A percentile compares a stretch with the other conserved stretches of the same genome.
phyloP scores from a whole-genome alignment of 2,113 vertebrate genomes.

The Penelope pileata region DNA sequence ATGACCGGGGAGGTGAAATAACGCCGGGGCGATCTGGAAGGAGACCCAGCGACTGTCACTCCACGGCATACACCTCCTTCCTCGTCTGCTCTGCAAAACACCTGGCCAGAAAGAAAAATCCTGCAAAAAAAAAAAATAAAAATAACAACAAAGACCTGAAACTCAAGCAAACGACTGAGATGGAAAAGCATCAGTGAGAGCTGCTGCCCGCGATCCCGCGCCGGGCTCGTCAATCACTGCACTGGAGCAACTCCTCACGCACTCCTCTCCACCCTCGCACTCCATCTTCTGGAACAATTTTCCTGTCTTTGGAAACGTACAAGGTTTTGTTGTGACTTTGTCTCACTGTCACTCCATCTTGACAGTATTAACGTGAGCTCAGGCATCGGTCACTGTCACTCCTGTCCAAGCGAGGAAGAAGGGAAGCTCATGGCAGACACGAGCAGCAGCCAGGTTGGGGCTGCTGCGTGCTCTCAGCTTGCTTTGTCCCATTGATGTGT shows the following conservation, averaged over 20 bases:
- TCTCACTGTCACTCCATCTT: not conserved
- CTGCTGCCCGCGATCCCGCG: not conserved
- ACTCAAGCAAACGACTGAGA: not conserved
- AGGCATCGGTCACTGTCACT: not conserved
- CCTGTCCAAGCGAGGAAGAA: not conserved
- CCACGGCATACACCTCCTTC: constrained; percentile 19
- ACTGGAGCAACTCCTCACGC: not conserved
- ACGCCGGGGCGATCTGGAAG: not conserved
- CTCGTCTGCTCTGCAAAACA: constrained; percentile 35
- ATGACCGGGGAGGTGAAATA: constrained; percentile 50
- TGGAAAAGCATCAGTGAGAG: constrained; percentile 20
- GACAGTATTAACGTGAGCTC: not conserved
- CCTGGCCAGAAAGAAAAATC: constrained; percentile 41
- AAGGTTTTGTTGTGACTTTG: not conserved
- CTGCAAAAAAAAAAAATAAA: constrained; percentile 18
- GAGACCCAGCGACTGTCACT: not conserved
- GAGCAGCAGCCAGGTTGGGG: not conserved
- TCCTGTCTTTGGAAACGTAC: constrained; percentile 40
- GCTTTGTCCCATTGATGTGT: not conserved
- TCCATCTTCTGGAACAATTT: constrained; percentile 14
- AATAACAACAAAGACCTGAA: constrained; percentile 20
- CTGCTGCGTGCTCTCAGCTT: not conserved
- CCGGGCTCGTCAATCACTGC: not conserved
- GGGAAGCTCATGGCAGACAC: not conserved
- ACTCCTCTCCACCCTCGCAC: not conserved